Evolutionary conservation across 2,888 invertebrate species (phyloP).

Genomic region (Parapristionchus giblindavisi): DNA sequence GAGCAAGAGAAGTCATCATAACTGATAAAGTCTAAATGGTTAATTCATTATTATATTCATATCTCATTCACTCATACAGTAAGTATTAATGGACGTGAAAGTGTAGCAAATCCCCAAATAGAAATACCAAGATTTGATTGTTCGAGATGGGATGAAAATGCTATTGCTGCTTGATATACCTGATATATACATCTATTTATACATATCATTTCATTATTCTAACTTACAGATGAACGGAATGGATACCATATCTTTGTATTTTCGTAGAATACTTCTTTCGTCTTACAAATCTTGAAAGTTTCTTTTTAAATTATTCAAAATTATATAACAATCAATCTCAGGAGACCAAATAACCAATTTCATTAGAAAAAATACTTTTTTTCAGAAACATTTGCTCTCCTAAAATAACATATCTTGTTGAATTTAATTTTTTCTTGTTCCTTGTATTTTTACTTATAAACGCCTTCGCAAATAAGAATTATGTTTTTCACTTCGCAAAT

Average conservation of each 20-base stretch:
- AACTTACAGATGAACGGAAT: background rate
- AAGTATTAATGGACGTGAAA: constrained; percentile 20
- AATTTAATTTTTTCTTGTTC: no score
- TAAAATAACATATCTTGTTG: no score
- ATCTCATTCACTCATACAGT: background rate
- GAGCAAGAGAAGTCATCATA: constrained; percentile 17
- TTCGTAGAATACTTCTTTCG: constrained; percentile 19
- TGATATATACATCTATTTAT: background rate
- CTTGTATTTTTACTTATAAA: no score
- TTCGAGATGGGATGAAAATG: constrained; percentile 19
- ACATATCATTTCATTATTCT: background rate
- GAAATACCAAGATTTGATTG: constrained; percentile 23
- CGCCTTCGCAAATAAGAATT: no score
- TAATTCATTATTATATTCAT: background rate
- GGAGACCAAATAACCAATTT: no score
- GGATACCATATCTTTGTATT: constrained; percentile 26
- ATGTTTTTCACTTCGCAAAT: no score
- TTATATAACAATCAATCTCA: no score
- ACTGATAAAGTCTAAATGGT: constrained; percentile 16
- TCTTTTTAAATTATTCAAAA: background rate
- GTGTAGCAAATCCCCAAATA: constrained; percentile 18
- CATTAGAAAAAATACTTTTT: no score
- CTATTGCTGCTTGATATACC: constrained; percentile 21
- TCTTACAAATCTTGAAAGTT: constrained; percentile 5
- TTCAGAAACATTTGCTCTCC: no score